Base-by-base conservation (phyloP, 2,888 invertebrate genomes). In the Caenorhabditis angaria region DNA sequence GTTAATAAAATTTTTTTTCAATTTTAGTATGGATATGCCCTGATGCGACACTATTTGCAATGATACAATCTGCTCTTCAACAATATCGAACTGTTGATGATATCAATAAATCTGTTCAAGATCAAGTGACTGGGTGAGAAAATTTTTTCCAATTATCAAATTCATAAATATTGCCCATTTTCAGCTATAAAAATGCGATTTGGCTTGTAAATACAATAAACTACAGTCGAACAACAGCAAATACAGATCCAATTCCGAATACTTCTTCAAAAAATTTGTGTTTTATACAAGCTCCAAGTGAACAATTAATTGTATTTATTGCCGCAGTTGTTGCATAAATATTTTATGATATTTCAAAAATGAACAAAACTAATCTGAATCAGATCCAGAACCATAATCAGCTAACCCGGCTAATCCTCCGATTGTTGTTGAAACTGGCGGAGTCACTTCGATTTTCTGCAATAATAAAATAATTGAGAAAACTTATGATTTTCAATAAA, bases 181-280 rank as follows among this genome's bases (percentile, higher is more conserved):
- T 58, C 8, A 65, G 72, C 0, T 73, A 73, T 47, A 62, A 63
- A 32, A 65, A 65, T 54, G 64, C 61, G 2, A 25, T 66, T 2
- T 74, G 74, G 74, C 18, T 74, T 2, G 74, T 74, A 14, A 74
- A 63, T n/a, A 70, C 74, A 0, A 66, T 74, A 35, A 74, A 69
- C 61, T 74, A 74, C 59, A 69, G 69, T 55, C 32, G 74, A 27
- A 66, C 74, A 20, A 74, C 69, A 2, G 74, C 74, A 0, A 60
- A 69, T 24, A 74, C 74, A 1, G 64, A 47, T n/a, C 74, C 74
- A 0, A 57, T 54, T 18, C 61, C 69, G 0, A 64, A 74, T 29
- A 60, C 41, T 10, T 41, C 29, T 3, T 66, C 69, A 4, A 59
- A 63, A n/a, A 66, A 69, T 58, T 27, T 74, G n/a, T 74, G 74